Percentiles rank a stretch among this genome's conserved stretches.
Conservation (phyloP, 2,797 vertebrate species). For the Sphaeramia orbicularis region DNA sequence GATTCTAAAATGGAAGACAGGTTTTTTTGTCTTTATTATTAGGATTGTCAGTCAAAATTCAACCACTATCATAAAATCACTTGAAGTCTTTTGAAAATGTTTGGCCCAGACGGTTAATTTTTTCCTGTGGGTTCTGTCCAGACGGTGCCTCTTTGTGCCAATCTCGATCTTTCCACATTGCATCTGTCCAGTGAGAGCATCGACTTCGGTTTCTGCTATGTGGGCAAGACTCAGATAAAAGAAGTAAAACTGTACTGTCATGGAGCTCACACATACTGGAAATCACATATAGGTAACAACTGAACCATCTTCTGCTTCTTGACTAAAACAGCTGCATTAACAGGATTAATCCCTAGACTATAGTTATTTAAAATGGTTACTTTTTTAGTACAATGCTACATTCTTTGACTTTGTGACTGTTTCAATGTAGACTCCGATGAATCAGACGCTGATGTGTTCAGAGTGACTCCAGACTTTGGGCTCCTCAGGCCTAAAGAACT, state of each 20-base stretch:
- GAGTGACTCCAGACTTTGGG: conserved; percentile 85
- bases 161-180: conserved; percentile 84
- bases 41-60: not conserved
- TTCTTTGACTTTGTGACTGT: conserved; percentile 23
- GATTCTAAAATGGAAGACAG: not conserved
- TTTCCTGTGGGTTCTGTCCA: conserved; percentile 60
- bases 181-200: conserved; percentile 84
- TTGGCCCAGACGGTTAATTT: not conserved
- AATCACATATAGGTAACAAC: conserved; percentile 81
- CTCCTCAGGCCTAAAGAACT: conserved; percentile 76
- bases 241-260: conserved; percentile 84
- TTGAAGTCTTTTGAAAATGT: not conserved
- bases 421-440: conserved; percentile 57
- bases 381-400: not conserved
- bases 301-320: not conserved
- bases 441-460: conserved; percentile 75
- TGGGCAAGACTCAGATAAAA: conserved; percentile 79
- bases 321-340: no score
- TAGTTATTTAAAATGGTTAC: not conserved
- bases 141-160: conserved; percentile 87
- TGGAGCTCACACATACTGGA: conserved; percentile 88
- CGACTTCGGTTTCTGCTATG: conserved; percentile 89
- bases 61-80: not conserved
- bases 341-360: no score
- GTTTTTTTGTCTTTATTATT: no score